These are phyloP conservation scores for Platichthys stellatus DNA, from an alignment of 2,113 vertebrate genomes.

Conservation along the genomic window DNA sequence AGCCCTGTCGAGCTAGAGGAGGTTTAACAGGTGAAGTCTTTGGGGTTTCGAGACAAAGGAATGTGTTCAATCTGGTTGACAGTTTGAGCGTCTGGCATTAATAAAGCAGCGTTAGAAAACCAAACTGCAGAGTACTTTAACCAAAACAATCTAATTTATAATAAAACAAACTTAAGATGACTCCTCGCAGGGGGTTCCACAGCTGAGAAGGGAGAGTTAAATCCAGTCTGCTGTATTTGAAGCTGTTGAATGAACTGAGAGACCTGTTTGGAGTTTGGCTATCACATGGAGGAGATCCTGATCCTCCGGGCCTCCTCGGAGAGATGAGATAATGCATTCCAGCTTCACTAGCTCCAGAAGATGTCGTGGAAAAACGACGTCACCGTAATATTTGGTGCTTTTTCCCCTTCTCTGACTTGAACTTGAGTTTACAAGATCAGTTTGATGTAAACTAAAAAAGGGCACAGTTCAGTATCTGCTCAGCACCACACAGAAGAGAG, in stretches of 20 bases:
- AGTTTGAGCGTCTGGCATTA: background rate
- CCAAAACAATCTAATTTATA: background rate
- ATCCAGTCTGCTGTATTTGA: background rate
- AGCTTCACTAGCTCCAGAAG: constrained; percentile 26
- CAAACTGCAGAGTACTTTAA: background rate
- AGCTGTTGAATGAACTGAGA: background rate
- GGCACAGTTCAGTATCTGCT: background rate
- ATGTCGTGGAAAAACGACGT: constrained; percentile 17
- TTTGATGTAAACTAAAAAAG: background rate
- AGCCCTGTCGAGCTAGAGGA: background rate
- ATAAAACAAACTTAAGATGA: background rate
- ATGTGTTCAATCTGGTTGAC: background rate
- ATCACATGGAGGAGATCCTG: constrained; percentile 22
- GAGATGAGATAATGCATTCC: constrained; percentile 71
- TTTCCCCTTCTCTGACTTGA: background rate
- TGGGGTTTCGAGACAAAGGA: background rate
- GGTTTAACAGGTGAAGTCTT: background rate
- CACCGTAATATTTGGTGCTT: background rate
- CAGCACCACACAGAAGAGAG: background rate
- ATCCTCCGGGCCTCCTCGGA: constrained; percentile 17
- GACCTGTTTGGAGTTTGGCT: background rate
- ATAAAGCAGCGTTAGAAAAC: background rate
- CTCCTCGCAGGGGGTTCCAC: background rate
- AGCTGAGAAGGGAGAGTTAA: background rate
- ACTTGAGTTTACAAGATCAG: constrained; percentile 17